A percentile compares a stretch with the other conserved stretches of the same genome.
Conservation (phyloP, 2,888 invertebrate genomes). For the Sthenelais limicola region DNA sequence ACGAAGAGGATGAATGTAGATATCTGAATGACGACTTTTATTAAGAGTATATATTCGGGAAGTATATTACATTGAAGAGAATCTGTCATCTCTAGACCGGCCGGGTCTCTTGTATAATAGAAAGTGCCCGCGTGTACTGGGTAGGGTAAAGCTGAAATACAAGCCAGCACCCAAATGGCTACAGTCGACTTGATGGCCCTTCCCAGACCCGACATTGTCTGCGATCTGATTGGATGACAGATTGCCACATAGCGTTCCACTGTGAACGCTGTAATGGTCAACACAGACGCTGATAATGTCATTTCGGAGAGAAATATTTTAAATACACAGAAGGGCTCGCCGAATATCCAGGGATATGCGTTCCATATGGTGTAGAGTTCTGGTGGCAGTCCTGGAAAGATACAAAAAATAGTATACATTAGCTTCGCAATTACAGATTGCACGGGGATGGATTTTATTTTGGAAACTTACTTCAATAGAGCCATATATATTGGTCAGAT, state of each 20-base stretch:
- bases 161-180: conserved; percentile 83
- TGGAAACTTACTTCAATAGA: too few relatives aligned
- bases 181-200: conserved; percentile 86
- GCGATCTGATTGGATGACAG: conserved; percentile 88
- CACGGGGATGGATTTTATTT: too few relatives aligned
- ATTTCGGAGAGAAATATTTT: conserved; percentile 73
- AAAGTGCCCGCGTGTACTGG: conserved; percentile 63
- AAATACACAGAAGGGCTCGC: conserved; percentile 71
- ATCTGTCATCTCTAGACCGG: conserved; percentile 55
- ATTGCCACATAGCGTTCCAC: conserved; percentile 91
- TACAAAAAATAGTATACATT: conserved; percentile 32
- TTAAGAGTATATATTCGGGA: conserved; percentile 54
- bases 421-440: conserved; percentile 4
- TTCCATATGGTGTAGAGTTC: conserved; percentile 73
- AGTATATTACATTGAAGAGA: conserved; percentile 67
- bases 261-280: conserved; percentile 93
- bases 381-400: conserved; percentile 71
- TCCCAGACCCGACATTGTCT: conserved; percentile 86
- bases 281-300: conserved; percentile 90
- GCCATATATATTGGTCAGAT: too few relatives aligned
- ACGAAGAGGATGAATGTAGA: conserved; percentile 89
- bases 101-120: conserved; percentile 57
- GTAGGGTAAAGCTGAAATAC: conserved; percentile 78
- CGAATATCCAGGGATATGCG: conserved; percentile 73
- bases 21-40: conserved; percentile 79